phyloP scores from a whole-genome alignment of 1,140 invertebrate genomes.

The Lethrus apterus region DNA sequence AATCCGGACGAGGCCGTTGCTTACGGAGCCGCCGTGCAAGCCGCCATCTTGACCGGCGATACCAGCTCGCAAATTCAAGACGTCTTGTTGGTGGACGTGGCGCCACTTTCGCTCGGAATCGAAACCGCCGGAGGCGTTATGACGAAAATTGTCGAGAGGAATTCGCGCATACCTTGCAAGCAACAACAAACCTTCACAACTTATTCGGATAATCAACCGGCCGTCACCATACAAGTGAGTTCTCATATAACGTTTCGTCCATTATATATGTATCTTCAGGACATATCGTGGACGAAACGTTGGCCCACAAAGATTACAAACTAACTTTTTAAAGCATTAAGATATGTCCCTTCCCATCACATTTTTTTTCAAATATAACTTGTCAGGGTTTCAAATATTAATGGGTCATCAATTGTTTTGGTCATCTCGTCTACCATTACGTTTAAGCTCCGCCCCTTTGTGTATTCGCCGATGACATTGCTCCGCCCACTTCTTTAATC shows the following conservation, averaged over 20 bases:
- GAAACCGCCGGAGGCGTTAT: constrained; percentile 63
- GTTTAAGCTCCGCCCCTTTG: not conserved
- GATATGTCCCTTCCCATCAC: too few relatives aligned
- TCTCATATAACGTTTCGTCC: not conserved
- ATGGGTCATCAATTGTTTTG: not conserved
- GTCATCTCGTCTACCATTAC: not conserved
- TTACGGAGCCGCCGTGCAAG: constrained; percentile 68
- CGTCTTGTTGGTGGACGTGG: constrained; percentile 64
- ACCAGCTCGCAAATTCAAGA: constrained; percentile 67
- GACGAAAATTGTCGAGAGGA: constrained; percentile 59
- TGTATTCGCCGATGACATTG: not conserved
- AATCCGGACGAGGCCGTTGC: constrained; percentile 75
- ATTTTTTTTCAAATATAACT: not conserved
- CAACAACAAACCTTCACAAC: constrained; percentile 60
- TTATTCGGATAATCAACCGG: constrained; percentile 61
- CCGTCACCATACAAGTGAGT: constrained; percentile 67
- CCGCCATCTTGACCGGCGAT: constrained; percentile 63
- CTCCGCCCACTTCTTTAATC: not conserved
- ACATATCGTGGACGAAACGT: too few relatives aligned
- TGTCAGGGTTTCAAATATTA: not conserved
- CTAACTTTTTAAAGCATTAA: constrained; percentile 63
- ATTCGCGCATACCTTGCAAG: constrained; percentile 61
- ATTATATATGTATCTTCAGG: too few relatives aligned
- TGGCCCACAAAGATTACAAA: constrained; percentile 55
- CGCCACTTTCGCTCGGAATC: constrained; percentile 62